These are phyloP conservation scores for Manacus vitellinus DNA, from an alignment of 2,113 vertebrate species.

Conservation along the genomic window DNA sequence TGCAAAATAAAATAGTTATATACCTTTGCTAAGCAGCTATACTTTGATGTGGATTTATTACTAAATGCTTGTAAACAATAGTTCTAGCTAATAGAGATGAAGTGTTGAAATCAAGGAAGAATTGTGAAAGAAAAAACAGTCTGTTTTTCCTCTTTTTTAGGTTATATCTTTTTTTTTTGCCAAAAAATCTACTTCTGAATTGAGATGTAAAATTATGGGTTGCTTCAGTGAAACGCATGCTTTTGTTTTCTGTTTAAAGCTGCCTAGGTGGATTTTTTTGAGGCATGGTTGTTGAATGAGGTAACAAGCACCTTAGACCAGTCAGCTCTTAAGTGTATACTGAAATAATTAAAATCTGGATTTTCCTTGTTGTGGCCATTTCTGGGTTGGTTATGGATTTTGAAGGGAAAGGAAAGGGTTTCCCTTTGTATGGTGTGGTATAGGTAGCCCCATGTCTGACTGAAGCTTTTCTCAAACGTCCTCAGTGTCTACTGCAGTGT, in stretches of 20 bases:
- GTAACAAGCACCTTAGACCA: neutral
- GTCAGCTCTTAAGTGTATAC: neutral
- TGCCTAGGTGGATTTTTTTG: neutral
- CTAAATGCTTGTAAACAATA: neutral
- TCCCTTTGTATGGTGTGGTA: rapidly evolving
- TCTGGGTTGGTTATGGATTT: neutral
- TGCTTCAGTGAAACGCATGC: neutral
- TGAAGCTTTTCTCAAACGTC: neutral
- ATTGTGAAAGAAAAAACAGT: neutral
- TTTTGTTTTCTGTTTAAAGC: neutral
- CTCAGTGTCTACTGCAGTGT: neutral
- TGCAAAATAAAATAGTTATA: neutral
- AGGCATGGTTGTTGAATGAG: neutral
- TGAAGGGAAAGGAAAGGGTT: neutral
- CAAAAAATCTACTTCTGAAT: neutral
- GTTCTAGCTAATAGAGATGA: neutral
- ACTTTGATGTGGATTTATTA: neutral
- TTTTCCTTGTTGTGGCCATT: neutral
- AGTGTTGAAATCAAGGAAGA: neutral
- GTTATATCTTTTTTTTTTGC: neutral
- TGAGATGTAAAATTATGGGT: neutral
- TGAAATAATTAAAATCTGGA: neutral
- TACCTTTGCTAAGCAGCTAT: neutral
- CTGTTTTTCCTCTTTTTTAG: neutral
- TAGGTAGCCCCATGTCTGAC: neutral